phyloP scores from a whole-genome alignment of 2,113 vertebrate genomes.

The Agelaius phoeniceus region DNA sequence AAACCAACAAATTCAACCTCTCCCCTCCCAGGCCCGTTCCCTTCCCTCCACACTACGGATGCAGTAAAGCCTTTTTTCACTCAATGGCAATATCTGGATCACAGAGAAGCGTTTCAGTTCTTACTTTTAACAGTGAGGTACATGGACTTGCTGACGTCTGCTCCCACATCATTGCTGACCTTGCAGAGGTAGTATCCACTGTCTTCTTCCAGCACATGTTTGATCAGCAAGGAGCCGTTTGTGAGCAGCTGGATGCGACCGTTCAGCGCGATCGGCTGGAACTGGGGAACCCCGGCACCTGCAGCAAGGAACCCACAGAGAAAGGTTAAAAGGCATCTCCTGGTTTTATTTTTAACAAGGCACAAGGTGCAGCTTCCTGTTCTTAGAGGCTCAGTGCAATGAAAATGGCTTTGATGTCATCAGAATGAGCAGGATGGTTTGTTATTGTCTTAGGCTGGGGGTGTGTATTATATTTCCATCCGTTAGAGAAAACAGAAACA shows the following conservation, averaged over 20 bases:
- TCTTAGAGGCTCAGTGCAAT: neutral
- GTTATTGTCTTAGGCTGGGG: neutral
- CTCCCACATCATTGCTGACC: constrained; percentile 99
- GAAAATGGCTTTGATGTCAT: neutral
- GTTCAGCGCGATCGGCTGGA: constrained; percentile 93
- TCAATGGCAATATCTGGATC: constrained; percentile 32
- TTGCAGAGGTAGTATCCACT: constrained; percentile 99
- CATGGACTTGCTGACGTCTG: constrained; percentile 99
- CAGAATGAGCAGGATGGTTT: fast-evolving
- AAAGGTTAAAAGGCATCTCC: neutral
- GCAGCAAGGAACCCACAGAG: neutral
- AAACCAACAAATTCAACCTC: neutral
- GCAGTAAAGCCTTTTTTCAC: constrained; percentile 9
- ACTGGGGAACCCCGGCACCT: constrained; percentile 97
- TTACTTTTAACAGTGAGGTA: constrained; percentile 99
- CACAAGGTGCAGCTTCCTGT: neutral
- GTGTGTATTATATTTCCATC: neutral
- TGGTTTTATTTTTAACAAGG: neutral
- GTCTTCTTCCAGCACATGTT: constrained; percentile 97
- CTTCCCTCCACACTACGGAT: neutral
- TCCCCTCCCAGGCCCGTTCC: neutral
- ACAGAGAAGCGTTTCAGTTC: constrained; percentile 73
- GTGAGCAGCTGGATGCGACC: constrained; percentile 93
- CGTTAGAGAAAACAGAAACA: neutral
- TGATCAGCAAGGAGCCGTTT: constrained; percentile 94